Conservation (phyloP, 1,140 invertebrate genomes). For the Philopotamus ludificatus region DNA sequence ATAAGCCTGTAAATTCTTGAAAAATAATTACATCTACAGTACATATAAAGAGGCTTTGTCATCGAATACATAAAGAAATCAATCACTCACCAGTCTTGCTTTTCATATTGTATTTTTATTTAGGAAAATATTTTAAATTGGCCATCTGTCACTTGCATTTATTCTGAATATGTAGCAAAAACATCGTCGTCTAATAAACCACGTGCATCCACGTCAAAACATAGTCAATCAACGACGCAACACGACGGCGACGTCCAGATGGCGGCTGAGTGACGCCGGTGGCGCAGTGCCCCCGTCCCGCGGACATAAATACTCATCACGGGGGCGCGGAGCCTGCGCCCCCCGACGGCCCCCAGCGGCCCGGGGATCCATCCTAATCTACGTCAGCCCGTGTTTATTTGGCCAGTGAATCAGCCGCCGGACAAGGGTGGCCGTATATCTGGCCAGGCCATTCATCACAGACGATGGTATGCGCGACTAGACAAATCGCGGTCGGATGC, state of each 20-base stretch:
- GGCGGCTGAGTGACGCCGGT: not conserved
- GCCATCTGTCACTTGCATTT: no score
- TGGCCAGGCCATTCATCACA: not conserved
- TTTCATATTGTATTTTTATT: no score
- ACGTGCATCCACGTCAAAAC: no score
- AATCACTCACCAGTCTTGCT: no score
- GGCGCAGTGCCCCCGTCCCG: not conserved
- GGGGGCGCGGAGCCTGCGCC: not conserved
- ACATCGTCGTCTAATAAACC: no score
- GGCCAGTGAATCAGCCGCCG: slow-evolving; percentile 17
- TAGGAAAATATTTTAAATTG: no score
- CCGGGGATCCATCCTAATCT: slow-evolving; percentile 18
- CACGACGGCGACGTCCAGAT: not conserved
- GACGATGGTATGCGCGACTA: not conserved
- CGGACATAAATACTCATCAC: slow-evolving; percentile 18
- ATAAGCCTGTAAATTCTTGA: no score
- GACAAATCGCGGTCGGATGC: not conserved
- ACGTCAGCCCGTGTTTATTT: slow-evolving; percentile 20
- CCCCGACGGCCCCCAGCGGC: not conserved
- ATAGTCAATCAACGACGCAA: not conserved
- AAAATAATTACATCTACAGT: no score
- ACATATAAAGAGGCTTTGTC: no score
- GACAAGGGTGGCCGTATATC: slow-evolving; percentile 5
- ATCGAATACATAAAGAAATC: no score
- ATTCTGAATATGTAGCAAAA: no score